Base-by-base conservation (phyloP, 1,140 invertebrate genomes). In the Hermetia illucens region DNA sequence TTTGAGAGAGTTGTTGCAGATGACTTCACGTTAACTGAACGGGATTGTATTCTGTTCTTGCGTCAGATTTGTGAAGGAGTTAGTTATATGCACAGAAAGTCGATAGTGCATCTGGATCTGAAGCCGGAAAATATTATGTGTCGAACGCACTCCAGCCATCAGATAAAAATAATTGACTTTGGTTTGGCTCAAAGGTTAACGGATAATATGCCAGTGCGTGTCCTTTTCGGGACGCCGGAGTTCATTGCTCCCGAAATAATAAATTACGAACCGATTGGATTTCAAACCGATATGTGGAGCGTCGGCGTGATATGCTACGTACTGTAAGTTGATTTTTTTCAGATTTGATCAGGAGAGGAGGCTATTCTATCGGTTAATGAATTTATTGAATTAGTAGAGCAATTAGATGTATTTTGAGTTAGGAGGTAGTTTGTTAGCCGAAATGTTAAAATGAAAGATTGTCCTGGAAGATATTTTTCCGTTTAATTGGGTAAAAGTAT, bases 111-210 rank as follows among this genome's bases (percentile, higher is more conserved):
- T 64, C 62, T 95, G 22, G 90, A 94, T 61, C 59, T 95, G 17
- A 94, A 93, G 70, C 89, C 89, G 1, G 89, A 95, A 61, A 94
- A 95, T 51, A 90, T 95, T 38, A 79, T 95, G 67, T 93, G 89
- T 53, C 72, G 82, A 12, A 80, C 79, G 1, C 61, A 79, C 47
- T 81, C 81, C 31, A 80, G 80, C 10, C 58, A 61, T 42, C 53
- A 60, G 46, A 85, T 94, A 35, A 93, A 92, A 62, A 72, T 94
- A 3, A 89, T 92, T 39, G 88, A 93, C 57, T 93, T 93, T 55
- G 91, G 91, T 12, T 58, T 95, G 17, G 88, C 91, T 0, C 74
- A 82, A 51, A 74, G 78, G 38, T 69, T 88, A 36, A 68, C 78
- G 35, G 76, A 79, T 0, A 70, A 74, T 20, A 70, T 71, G 10